Evolutionary conservation across 2,797 vertebrate species (phyloP), one percentile per base, ranked within the genome.

Genomic region (Brachyalestes nurse): DNA sequence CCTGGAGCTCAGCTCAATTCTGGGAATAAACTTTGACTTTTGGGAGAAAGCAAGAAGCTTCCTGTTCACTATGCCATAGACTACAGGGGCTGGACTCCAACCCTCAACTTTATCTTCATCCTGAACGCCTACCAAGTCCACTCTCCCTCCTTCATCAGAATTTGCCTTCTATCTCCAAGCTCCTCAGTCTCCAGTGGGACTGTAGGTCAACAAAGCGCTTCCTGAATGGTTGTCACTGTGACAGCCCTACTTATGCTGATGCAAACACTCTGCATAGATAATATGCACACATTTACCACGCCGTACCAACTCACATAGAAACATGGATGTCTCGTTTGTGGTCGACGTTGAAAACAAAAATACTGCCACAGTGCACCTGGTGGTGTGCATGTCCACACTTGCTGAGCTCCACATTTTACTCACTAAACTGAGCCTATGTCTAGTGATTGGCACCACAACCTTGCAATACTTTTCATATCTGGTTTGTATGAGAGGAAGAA

Each of bases 21-120:
- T 94, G 93, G 89, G 89, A 93, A 92, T 84, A 90, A 91, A 92
- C 93, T 92, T 89, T 92, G 87, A 94, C 91, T 89, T 90, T 90
- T 87, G 80, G 88, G 88, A 61, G 78, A 83, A 72, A 72, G 66
- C 72, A 62, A 91, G 89, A 91, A 91, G 92, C 92, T 93, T 92
- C 93, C 92, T 92, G 89, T 93, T 94, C 91, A 92, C 90, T 91
- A 90, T 94, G 92, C 94, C 93, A 94, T 92, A 93, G 91, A 95
- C 93, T 93, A 91, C 88, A 92, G 93, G 93, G 93, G 93, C 93
- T 95, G 93, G 93, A 93, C 93, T 95, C 94, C 92, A 89, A 87
- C 80, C 78, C 70, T 74, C 69, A 61, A 62, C 49, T 40, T 34
- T 34, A 55, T 45, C 51, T 38, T 53, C 86, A 67, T 84, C 66